Conservation (phyloP, 2,888 invertebrate genomes). For the Campopleginae sp. region DNA sequence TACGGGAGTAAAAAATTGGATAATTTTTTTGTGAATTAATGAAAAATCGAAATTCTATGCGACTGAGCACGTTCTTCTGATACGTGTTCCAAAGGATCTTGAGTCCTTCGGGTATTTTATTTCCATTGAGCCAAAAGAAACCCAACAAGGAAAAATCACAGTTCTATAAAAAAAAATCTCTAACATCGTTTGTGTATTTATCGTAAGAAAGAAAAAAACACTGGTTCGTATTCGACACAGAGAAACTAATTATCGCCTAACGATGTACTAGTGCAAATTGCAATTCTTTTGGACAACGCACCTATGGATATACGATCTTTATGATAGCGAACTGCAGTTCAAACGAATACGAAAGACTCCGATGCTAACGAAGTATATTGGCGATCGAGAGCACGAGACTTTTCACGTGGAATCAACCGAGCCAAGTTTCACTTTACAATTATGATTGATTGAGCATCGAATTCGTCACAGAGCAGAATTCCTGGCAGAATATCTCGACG, state of each 20-base stretch:
- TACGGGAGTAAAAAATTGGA: too few relatives aligned
- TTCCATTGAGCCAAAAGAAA: not conserved
- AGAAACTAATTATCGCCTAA: slow-evolving; percentile 16
- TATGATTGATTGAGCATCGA: too few relatives aligned
- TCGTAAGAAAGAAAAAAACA: not conserved
- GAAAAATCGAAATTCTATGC: too few relatives aligned
- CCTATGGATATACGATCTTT: not conserved
- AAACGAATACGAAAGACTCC: slow-evolving; percentile 19
- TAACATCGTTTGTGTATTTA: not conserved
- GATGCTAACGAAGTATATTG: slow-evolving; percentile 10
- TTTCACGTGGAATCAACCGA: not conserved
- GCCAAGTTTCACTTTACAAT: not conserved
- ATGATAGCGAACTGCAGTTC: not conserved
- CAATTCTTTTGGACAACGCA: slow-evolving; percentile 3
- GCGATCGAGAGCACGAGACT: not conserved
- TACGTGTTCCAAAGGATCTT: too few relatives aligned
- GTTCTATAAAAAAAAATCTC: not conserved
- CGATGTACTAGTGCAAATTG: slow-evolving; percentile 21
- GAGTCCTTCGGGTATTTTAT: not conserved
- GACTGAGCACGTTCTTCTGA: too few relatives aligned
- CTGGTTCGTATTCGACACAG: not conserved
- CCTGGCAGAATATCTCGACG: not conserved
- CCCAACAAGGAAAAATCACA: not conserved
- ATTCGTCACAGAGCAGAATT: not conserved
- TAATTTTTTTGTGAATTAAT: too few relatives aligned